Evolutionary conservation across 1,140 invertebrate species (phyloP).

Genomic region (Pinna nobilis): DNA sequence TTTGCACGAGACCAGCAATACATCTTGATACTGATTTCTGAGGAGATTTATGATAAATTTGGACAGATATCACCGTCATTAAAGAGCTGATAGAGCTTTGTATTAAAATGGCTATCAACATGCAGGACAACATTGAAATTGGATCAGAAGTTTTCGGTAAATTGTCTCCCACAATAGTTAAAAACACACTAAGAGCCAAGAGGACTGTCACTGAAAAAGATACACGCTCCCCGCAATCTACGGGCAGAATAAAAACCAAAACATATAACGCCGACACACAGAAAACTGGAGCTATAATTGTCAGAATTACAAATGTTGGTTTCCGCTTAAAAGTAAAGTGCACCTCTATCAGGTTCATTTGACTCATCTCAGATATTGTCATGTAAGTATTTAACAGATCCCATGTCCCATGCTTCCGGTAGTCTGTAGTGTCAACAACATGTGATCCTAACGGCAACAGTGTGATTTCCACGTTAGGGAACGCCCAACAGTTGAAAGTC

Average conservation of each 20-base stretch:
- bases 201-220: conserved; percentile 22
- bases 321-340: conserved; percentile 22
- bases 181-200: conserved; percentile 23
- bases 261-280: conserved; percentile 22
- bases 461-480: neutral
- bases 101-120: conserved; percentile 16
- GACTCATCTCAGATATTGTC: no score
- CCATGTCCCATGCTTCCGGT: conserved; percentile 18
- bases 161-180: conserved; percentile 28
- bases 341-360: neutral
- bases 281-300: conserved; percentile 27
- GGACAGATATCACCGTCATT: no score
- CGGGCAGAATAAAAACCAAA: conserved; percentile 26
- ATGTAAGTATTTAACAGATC: conserved; percentile 5
- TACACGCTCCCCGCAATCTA: conserved; percentile 22
- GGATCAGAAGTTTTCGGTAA: conserved; percentile 23
- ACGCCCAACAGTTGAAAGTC: conserved; percentile 16
- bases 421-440: neutral
- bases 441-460: neutral
- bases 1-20: no score
- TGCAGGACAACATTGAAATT: conserved; percentile 17
- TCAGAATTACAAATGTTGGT: conserved; percentile 14
- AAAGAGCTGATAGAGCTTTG: conserved; percentile 30
- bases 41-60: no score
- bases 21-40: no score